Evolutionary conservation across 2,797 vertebrate genomes (phyloP), one percentile per base, ranked within the genome.

Genomic region (Sebastes kiyomatsui): DNA sequence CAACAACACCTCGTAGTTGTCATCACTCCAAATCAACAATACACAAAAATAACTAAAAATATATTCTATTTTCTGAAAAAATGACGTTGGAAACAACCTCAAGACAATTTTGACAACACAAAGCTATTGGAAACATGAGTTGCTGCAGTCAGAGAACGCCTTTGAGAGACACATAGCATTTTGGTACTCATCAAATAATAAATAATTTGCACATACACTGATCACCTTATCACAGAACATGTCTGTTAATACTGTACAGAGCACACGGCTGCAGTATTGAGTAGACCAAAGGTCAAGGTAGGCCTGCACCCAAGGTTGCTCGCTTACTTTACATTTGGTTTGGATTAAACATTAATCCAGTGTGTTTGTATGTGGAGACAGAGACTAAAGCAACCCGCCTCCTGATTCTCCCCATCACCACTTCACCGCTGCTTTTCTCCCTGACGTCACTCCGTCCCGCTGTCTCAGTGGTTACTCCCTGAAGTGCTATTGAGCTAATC

Each of bases 401-500:
- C 16, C 35, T 30, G 22, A 38, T 14, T 30, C 56, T 30, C 65
- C 30, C 10, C 1, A 25, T 46, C 42, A 55, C 16, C 20, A 7
- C 55, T 6, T 52, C 49, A 52, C 18, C 42, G 22, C 23, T 30
- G 6, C 25, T 11, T 22, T 20, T 1, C 28, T 4, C 23, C 13
- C 49, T 27, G 56, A 23, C 32, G 1, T 62, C 77, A 56, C 62
- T 14, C 22, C 4, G 11, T 18, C 32, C 7, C 4, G 4, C 23
- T 7, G 56, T 59, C 55, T 76, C 55, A 75, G 46, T 18, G 38
- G 18, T 72, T 68, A 13, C 75, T 28, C 66, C 22, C 58, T 75
- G 4, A 72, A 81, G 86, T 38, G 75, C 46, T 35, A 10, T 1
- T 27, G 30, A 75, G 42, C 35, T 70, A 60, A 70, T 9, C 8